Evolutionary conservation across 30 jellyfish, hydroid and myxozoan species (phyloP).

Genomic region (Cassiopea andromeda): DNA sequence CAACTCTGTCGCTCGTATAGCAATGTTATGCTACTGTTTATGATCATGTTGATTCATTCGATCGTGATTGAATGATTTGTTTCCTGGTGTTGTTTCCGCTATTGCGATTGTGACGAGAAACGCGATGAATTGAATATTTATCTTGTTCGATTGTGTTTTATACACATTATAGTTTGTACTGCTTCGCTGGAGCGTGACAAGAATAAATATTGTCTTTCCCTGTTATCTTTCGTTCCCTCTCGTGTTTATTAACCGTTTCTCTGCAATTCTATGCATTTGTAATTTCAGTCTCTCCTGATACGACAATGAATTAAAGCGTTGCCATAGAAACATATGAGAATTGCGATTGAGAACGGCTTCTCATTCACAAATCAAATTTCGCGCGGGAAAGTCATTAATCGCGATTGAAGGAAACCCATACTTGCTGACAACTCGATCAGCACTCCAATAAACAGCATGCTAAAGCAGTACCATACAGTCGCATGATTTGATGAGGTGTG

Average conservation of each 20-base stretch:
- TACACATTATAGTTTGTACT: not conserved
- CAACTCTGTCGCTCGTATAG: too few relatives aligned
- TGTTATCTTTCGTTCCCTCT: not conserved
- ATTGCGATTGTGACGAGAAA: too few relatives aligned
- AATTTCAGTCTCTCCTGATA: too few relatives aligned
- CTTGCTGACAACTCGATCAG: conserved; percentile 1
- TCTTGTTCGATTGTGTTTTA: too few relatives aligned
- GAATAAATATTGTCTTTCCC: conserved; percentile 8
- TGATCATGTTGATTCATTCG: too few relatives aligned
- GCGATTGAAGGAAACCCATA: not conserved
- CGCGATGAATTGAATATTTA: too few relatives aligned
- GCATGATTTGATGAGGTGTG: conserved; percentile 68
- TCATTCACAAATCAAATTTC: conserved; percentile 39
- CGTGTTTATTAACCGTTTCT: not conserved
- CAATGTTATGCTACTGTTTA: too few relatives aligned
- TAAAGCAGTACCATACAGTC: not conserved
- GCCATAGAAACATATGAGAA: not conserved
- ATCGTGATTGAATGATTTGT: too few relatives aligned
- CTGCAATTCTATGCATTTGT: not conserved
- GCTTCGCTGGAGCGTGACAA: not conserved
- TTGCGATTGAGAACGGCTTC: not conserved
- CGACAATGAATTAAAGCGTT: too few relatives aligned
- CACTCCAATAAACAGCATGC: not conserved
- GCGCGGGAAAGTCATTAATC: conserved; percentile 45
- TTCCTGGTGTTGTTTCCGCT: too few relatives aligned